These are phyloP conservation scores for Hypanus sabinus DNA, from an alignment of 2,113 vertebrate genomes.

Conservation along the genomic window DNA sequence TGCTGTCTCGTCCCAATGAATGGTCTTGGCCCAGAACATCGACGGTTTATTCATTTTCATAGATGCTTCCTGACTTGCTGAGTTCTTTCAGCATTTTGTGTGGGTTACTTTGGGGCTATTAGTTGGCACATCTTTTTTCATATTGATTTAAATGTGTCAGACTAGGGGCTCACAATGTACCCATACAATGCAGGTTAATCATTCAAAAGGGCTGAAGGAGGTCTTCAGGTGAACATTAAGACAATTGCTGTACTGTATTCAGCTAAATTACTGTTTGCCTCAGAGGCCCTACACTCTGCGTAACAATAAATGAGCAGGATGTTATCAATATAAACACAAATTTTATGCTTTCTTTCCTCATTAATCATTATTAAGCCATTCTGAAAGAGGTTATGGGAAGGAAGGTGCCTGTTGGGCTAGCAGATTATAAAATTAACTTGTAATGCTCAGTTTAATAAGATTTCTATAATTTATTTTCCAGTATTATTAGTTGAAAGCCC, in stretches of 20 bases:
- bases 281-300: conserved; percentile 1
- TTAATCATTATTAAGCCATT: neutral
- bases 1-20: no score
- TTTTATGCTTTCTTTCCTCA: neutral
- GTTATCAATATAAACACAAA: neutral
- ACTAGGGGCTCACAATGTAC: conserved; percentile 33
- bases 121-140: conserved; percentile 34
- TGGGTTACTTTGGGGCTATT: neutral
- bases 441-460: neutral
- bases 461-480: neutral
- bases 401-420: neutral
- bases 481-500: neutral
- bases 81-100: no score
- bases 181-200: conserved; percentile 40
- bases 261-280: neutral
- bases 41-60: no score
- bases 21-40: no score
- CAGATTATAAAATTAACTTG: neutral
- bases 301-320: neutral
- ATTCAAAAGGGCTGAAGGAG: conserved; percentile 39
- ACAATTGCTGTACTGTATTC: conserved; percentile 34
- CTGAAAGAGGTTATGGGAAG: neutral
- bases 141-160: conserved; percentile 41
- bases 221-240: neutral
- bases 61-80: no score